Evolutionary conservation across 2,888 invertebrate genomes (phyloP).

Genomic region (Amblyjoppa fuscipennis): DNA sequence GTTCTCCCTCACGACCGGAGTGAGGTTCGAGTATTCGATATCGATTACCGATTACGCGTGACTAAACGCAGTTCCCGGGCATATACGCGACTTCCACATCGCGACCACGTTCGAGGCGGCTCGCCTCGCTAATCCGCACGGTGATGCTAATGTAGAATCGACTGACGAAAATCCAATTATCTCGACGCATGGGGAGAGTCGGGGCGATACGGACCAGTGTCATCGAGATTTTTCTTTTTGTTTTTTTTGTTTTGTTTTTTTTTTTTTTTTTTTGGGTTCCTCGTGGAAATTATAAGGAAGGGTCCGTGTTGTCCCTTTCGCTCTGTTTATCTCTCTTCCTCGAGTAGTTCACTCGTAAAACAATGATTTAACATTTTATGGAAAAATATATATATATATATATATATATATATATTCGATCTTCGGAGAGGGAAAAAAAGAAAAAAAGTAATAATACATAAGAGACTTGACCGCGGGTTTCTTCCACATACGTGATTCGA

Average conservation of each 20-base stretch:
- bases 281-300: no score
- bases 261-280: no score
- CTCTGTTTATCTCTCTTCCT: neutral
- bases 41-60: slow-evolving; percentile 74
- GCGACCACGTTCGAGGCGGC: slow-evolving; percentile 14
- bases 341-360: neutral
- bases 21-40: slow-evolving; percentile 69
- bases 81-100: slow-evolving; percentile 62
- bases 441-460: neutral
- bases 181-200: neutral
- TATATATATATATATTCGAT: no score
- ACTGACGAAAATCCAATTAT: neutral
- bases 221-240: neutral
- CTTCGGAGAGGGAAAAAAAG: neutral
- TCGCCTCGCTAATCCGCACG: neutral
- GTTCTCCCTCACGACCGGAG: slow-evolving; percentile 29
- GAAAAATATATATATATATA: neutral
- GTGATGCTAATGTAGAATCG: neutral
- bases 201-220: neutral
- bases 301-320: no score
- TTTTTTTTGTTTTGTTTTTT: no score
- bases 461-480: slow-evolving; percentile 24
- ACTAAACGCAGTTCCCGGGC: slow-evolving; percentile 57
- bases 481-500: slow-evolving; percentile 27
- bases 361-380: neutral